A percentile compares a stretch with the other conserved stretches of the same genome.
Evolutionary conservation across 2,888 invertebrate genomes (phyloP).

Genomic region (Tuberolachnus salignus): DNA sequence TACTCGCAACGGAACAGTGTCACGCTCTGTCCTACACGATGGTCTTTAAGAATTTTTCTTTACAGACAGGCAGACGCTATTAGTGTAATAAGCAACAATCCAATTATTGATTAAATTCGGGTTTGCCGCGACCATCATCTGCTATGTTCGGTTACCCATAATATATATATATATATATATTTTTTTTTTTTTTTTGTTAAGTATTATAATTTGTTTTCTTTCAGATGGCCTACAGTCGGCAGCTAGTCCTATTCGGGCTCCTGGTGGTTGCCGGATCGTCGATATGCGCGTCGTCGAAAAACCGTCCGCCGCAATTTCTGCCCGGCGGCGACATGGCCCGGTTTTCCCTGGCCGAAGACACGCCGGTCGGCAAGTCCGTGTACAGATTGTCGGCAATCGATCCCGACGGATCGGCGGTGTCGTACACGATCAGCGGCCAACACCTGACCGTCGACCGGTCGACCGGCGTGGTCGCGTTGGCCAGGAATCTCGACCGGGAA

Average conservation of each 20-base stretch:
- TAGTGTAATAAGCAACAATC: too few species aligned
- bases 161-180: too few species aligned
- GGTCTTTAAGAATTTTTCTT: too few species aligned
- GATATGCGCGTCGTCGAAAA: conserved; percentile 61
- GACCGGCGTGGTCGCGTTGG: conserved; percentile 76
- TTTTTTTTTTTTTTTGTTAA: too few species aligned
- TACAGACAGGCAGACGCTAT: too few species aligned
- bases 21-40: too few species aligned
- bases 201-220: neutral
- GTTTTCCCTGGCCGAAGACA: conserved; percentile 76
- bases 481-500: conserved; percentile 75
- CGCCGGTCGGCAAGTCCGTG: conserved; percentile 75
- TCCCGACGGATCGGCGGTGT: conserved; percentile 75
- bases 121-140: too few species aligned
- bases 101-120: too few species aligned
- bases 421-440: conserved; percentile 82
- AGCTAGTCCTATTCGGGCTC: neutral
- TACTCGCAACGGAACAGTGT: too few species aligned
- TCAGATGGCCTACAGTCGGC: conserved; percentile 19
- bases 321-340: conserved; percentile 80
- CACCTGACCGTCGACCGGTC: conserved; percentile 78
- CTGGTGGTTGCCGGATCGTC: conserved; percentile 10
- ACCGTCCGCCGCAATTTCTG: conserved; percentile 76
- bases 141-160: too few species aligned
- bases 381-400: conserved; percentile 78